These are phyloP conservation scores for Microctonus brassicae DNA, from an alignment of 2,888 invertebrate genomes.

Conservation along the genomic window DNA sequence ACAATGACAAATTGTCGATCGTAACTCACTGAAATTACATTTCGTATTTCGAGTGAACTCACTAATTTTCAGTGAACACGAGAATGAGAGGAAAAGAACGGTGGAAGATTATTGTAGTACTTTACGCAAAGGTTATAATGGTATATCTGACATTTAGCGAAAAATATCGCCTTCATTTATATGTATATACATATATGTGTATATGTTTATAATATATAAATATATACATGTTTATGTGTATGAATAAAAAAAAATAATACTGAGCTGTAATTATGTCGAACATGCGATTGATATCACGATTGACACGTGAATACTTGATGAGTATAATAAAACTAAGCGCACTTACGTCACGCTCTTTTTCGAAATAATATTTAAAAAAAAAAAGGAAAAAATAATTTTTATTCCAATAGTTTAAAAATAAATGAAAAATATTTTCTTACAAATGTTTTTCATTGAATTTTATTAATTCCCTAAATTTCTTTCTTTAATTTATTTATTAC, in stretches of 20 bases:
- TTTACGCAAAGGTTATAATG: neutral
- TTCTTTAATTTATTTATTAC: neutral
- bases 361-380: neutral
- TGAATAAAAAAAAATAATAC: slow-evolving; percentile 29
- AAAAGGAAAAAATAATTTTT: neutral
- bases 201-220: too few species aligned
- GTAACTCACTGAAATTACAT: slow-evolving; percentile 56
- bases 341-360: slow-evolving; percentile 16
- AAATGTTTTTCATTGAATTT: too few species aligned
- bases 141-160: slow-evolving; percentile 34
- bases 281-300: slow-evolving; percentile 45
- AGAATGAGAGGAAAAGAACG: slow-evolving; percentile 17
- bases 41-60: slow-evolving; percentile 43
- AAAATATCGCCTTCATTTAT: slow-evolving; percentile 36
- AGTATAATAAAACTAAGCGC: slow-evolving; percentile 20
- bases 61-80: slow-evolving; percentile 45
- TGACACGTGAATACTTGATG: slow-evolving; percentile 35
- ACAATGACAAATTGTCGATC: slow-evolving; percentile 55
- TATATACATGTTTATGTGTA: too few species aligned
- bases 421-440: too few species aligned
- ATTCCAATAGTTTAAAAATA: too few species aligned
- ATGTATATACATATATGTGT: slow-evolving; percentile 13
- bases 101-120: neutral
- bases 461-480: neutral
- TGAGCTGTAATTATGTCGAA: slow-evolving; percentile 41